Evolutionary conservation across 2,888 invertebrate genomes (phyloP).

Genomic region (Lysandra coridon): DNA sequence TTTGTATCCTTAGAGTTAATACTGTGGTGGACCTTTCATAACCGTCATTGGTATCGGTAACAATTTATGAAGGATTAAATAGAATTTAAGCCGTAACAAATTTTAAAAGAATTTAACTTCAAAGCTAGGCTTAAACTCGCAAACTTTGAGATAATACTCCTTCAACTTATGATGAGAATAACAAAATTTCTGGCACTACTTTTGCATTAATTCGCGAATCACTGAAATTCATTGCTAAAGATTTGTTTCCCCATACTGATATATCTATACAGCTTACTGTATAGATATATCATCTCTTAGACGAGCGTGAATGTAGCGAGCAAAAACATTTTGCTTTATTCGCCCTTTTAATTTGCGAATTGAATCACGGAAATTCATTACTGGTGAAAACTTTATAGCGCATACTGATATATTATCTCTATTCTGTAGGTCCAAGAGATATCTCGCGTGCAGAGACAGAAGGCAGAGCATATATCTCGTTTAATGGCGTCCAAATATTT

Average conservation of each 20-base stretch:
- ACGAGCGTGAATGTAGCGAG: no score
- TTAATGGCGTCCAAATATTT: slow-evolving; percentile 75
- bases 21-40: no score
- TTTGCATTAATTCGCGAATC: slow-evolving; percentile 3
- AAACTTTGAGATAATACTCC: neutral
- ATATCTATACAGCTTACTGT: neutral
- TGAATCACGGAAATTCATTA: neutral
- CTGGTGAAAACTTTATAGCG: neutral
- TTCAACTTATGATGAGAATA: neutral
- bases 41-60: no score
- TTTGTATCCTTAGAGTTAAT: no score
- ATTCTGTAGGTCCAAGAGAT: slow-evolving; percentile 63
- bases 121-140: neutral
- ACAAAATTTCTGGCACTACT: neutral
- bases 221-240: neutral
- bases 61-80: neutral
- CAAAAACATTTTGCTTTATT: no score
- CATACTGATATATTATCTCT: slow-evolving; percentile 35
- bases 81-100: neutral
- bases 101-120: no score
- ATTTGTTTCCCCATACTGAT: slow-evolving; percentile 35
- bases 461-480: slow-evolving; percentile 61
- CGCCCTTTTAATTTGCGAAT: neutral
- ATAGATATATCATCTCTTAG: no score
- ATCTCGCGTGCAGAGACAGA: slow-evolving; percentile 66